Conservation (phyloP, 2,113 vertebrate genomes). For the Oenanthe oenanthe region DNA sequence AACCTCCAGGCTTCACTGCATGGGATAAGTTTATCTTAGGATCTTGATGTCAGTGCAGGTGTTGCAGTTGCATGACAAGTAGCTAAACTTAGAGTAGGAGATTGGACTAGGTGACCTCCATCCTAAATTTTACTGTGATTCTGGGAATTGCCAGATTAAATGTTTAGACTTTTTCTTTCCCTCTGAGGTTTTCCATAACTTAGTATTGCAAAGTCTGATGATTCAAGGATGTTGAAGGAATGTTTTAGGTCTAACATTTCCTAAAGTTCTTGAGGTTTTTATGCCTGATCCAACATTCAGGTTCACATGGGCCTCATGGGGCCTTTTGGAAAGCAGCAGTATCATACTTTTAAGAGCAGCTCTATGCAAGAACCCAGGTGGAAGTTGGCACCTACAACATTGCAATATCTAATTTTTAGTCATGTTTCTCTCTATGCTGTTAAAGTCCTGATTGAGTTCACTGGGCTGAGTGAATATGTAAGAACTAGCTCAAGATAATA, state of each 20-base stretch:
- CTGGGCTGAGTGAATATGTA: background rate
- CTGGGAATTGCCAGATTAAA: background rate
- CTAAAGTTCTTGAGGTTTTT: background rate
- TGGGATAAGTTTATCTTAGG: background rate
- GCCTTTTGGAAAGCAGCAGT: background rate
- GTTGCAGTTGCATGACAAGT: background rate
- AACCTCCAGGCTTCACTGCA: background rate
- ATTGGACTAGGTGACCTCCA: background rate
- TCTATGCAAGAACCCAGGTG: background rate
- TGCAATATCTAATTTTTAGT: background rate
- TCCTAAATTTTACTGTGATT: background rate
- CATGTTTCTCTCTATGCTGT: background rate
- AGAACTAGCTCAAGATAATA: background rate
- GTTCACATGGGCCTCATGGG: fast-evolving
- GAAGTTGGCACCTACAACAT: background rate
- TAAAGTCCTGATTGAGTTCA: background rate
- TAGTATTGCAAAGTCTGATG: background rate
- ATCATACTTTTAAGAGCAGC: background rate
- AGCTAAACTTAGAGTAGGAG: background rate
- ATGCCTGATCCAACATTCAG: background rate
- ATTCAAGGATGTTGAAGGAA: background rate
- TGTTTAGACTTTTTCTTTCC: background rate
- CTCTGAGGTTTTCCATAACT: background rate
- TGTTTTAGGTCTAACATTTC: background rate
- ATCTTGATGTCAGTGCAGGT: background rate